phyloP scores from a whole-genome alignment of 2,797 vertebrate species.

The Poecilia gillii region DNA sequence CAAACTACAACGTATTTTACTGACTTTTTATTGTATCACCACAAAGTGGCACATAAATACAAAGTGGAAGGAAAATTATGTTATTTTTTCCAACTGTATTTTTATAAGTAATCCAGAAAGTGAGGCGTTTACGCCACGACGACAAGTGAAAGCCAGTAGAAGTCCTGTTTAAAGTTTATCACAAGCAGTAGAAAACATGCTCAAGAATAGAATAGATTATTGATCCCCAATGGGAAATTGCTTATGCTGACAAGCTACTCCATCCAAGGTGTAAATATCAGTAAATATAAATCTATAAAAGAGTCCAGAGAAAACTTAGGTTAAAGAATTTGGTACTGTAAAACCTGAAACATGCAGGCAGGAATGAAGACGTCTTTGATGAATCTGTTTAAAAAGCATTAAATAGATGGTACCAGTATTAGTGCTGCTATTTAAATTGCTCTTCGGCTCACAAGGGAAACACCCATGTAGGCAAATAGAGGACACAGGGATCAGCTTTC shows the following conservation, averaged over 20 bases:
- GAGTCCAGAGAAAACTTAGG: too few species aligned
- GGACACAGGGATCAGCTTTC: slow-evolving; percentile 31
- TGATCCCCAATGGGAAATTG: too few species aligned
- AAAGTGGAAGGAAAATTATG: background rate
- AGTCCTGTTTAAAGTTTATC: background rate
- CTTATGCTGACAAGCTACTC: too few species aligned
- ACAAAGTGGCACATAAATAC: background rate
- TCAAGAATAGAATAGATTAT: background rate
- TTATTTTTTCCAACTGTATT: background rate
- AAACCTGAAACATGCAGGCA: too few species aligned
- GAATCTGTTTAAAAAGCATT: too few species aligned
- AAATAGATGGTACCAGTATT: background rate
- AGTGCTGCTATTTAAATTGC: background rate
- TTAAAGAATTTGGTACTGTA: too few species aligned
- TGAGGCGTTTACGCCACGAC: background rate
- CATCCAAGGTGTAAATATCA: too few species aligned
- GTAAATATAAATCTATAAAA: too few species aligned
- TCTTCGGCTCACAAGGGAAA: background rate
- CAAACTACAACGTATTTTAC: background rate
- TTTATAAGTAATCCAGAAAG: background rate
- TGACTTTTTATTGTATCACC: background rate
- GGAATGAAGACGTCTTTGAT: too few species aligned
- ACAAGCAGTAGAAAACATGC: background rate
- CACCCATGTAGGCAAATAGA: slow-evolving; percentile 6
- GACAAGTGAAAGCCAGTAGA: background rate